Conservation (phyloP, 1,140 invertebrate species). For the Paraescarpia echinospica region DNA sequence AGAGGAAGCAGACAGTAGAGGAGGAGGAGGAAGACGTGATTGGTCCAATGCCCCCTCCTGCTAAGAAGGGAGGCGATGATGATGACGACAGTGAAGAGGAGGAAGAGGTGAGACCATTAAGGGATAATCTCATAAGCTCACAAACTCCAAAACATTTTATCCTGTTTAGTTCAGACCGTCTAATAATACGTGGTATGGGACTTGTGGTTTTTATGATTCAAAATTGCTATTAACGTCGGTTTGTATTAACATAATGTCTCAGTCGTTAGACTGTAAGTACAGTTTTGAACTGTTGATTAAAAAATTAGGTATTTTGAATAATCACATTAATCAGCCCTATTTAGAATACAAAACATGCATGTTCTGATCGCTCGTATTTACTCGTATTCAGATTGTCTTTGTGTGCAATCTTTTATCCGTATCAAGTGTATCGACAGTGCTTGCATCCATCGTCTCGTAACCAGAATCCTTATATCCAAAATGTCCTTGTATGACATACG, state of each 20-base stretch:
- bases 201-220: background rate
- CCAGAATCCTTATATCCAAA: background rate
- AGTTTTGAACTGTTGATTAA: too few relatives aligned
- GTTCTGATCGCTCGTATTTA: too few relatives aligned
- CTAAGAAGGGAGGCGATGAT: slow-evolving; percentile 26
- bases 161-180: background rate
- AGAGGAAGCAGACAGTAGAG: background rate
- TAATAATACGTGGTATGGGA: background rate
- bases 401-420: too few relatives aligned
- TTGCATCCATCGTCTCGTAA: background rate
- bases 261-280: too few relatives aligned
- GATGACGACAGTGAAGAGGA: slow-evolving; percentile 31
- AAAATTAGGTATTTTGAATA: too few relatives aligned
- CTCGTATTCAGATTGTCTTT: too few relatives aligned
- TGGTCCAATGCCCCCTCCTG: slow-evolving; percentile 62
- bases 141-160: slow-evolving; percentile 18
- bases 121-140: slow-evolving; percentile 11
- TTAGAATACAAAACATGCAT: too few relatives aligned
- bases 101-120: slow-evolving; percentile 26
- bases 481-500: too few relatives aligned
- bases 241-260: too few relatives aligned
- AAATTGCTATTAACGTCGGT: background rate
- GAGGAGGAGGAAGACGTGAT: slow-evolving; percentile 61
- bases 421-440: background rate
- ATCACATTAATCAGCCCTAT: too few relatives aligned